These are phyloP conservation scores for Pycnonotus jocosus DNA, from an alignment of 2,113 vertebrate species.

Conservation along the genomic window DNA sequence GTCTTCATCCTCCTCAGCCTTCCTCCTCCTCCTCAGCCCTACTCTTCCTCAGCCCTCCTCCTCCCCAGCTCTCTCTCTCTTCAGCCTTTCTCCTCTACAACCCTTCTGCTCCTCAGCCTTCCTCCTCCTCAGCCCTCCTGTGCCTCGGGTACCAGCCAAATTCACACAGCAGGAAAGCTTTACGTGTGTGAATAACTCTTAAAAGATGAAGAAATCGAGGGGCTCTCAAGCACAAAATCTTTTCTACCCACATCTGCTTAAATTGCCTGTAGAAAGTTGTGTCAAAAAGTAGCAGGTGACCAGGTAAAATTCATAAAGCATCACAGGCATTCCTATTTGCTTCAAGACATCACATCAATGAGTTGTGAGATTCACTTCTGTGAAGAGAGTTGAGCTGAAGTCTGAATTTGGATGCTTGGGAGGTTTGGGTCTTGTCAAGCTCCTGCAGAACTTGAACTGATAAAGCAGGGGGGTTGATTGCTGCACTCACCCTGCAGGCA, in stretches of 20 bases:
- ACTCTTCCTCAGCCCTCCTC: no score
- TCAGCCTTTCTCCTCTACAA: not conserved
- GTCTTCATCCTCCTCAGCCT: not conserved
- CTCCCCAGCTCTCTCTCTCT: not conserved
- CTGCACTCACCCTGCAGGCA: not conserved
- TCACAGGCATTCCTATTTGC: accelerated
- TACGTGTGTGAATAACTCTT: accelerated
- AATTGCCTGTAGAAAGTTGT: not conserved
- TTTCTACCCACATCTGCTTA: accelerated
- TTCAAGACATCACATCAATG: not conserved
- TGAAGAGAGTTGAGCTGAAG: not conserved
- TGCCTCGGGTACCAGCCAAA: accelerated
- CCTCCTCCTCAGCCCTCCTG: not conserved
- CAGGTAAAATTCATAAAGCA: accelerated
- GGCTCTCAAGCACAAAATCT: accelerated
- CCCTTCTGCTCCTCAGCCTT: not conserved
- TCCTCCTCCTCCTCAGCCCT: not conserved
- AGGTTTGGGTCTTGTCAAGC: not conserved
- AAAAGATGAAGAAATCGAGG: accelerated
- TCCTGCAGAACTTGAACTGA: not conserved
- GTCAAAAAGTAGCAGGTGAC: not conserved
- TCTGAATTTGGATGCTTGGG: not conserved
- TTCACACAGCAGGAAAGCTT: accelerated
- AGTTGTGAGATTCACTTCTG: not conserved
- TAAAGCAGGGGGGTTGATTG: no score